Percentiles rank a stretch among this genome's conserved stretches.
phyloP scores from a whole-genome alignment of 35 echinoderm and acorn worm genomes.

The Lytechinus variegatus region DNA sequence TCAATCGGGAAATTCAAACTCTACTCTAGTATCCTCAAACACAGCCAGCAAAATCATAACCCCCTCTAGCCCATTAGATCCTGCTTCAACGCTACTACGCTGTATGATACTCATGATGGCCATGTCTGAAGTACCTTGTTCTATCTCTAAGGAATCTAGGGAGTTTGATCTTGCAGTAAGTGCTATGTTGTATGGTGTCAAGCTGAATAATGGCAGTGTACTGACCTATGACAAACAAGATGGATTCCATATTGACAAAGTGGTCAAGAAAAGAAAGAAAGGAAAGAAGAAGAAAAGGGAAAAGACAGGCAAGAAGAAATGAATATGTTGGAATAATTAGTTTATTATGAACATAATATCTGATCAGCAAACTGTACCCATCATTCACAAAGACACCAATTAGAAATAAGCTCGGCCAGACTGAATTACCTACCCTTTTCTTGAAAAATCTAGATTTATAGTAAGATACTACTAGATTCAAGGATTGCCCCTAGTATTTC shows the following conservation, averaged over 20 bases:
- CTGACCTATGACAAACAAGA: neutral
- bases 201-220: neutral
- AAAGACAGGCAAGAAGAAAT: neutral
- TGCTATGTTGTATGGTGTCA: neutral
- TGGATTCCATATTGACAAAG: neutral
- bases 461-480: too few relatives aligned
- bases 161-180: neutral
- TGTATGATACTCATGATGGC: conserved; percentile 31
- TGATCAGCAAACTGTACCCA: too few relatives aligned
- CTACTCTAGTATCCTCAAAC: neutral
- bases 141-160: neutral
- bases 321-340: neutral
- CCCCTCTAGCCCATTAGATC: neutral
- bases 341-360: too few relatives aligned
- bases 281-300: neutral
- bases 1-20: neutral
- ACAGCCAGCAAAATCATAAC: neutral
- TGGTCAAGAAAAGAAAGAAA: neutral
- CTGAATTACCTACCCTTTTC: too few relatives aligned
- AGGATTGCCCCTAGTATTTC: too few relatives aligned
- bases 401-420: too few relatives aligned
- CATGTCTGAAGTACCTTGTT: neutral
- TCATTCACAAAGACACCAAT: too few relatives aligned
- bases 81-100: conserved; percentile 7
- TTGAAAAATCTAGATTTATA: too few relatives aligned